Evolutionary conservation across 2,888 invertebrate species (phyloP).

Genomic region (Sarcophaga carnaria): DNA sequence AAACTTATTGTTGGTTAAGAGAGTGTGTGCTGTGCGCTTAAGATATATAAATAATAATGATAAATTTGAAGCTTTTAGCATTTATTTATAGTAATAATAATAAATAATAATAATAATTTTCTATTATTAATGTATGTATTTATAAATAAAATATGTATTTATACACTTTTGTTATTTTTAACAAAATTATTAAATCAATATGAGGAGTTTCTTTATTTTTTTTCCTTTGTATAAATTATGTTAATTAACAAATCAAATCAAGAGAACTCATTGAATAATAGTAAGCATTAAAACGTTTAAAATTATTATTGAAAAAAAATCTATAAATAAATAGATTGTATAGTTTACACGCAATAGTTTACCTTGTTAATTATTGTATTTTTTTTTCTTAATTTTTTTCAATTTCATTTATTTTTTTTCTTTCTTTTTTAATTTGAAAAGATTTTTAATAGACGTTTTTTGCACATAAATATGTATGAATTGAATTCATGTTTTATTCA

Average conservation of each 20-base stretch:
- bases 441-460: background rate
- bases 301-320: constrained; percentile 14
- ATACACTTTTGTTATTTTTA: background rate
- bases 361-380: constrained; percentile 14
- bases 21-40: background rate
- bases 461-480: constrained; percentile 53
- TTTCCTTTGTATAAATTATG: constrained; percentile 18
- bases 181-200: background rate
- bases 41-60: background rate
- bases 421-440: background rate
- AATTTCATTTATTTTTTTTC: background rate
- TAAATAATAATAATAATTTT: background rate
- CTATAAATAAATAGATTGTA: constrained; percentile 22
- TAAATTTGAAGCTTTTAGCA: background rate
- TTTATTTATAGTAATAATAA: background rate
- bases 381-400: background rate
- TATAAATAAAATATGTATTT: background rate
- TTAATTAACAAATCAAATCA: constrained; percentile 40
- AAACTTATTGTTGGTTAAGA: background rate
- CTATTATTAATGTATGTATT: background rate
- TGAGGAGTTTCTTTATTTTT: constrained; percentile 2
- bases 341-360: constrained; percentile 56
- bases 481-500: constrained; percentile 64
- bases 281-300: constrained; percentile 4
- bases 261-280: constrained; percentile 35